Percentiles rank a stretch among this genome's conserved stretches.
Conservation (phyloP, 2,888 invertebrate species). For the Allacma fusca region DNA sequence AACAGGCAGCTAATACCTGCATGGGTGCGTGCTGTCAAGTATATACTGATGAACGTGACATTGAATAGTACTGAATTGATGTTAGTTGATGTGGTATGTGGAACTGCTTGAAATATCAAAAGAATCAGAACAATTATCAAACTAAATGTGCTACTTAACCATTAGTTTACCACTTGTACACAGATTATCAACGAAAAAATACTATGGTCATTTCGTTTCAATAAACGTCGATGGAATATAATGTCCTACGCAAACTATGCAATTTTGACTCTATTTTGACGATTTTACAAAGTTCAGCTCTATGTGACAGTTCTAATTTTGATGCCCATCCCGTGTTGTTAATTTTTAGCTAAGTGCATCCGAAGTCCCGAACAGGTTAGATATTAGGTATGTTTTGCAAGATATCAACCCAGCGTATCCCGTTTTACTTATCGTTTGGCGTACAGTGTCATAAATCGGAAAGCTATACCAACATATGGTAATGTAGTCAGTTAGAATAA, state of each 20-base stretch:
- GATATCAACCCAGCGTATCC: too few species aligned
- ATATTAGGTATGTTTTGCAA: too few species aligned
- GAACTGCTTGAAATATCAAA: conserved; percentile 4
- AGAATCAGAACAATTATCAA: neutral
- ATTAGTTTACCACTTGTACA: neutral
- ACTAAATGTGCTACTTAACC: conserved; percentile 2
- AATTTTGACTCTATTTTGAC: too few species aligned
- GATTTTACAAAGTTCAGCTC: too few species aligned
- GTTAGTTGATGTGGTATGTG: neutral
- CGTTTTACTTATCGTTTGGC: too few species aligned
- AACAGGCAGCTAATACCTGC: neutral
- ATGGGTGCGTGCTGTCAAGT: neutral
- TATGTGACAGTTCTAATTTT: too few species aligned
- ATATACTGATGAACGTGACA: neutral
- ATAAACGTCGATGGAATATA: conserved; percentile 11
- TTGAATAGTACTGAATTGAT: neutral
- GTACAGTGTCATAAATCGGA: too few species aligned
- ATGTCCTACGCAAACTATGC: too few species aligned
- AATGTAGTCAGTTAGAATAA: neutral
- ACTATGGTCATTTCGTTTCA: neutral
- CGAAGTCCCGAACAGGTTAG: too few species aligned
- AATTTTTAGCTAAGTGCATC: too few species aligned
- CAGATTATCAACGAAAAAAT: neutral
- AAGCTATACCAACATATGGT: too few species aligned
- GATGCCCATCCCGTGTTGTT: too few species aligned